phyloP scores from a whole-genome alignment of 2,797 vertebrate genomes.

The Pelodytes ibericus region DNA sequence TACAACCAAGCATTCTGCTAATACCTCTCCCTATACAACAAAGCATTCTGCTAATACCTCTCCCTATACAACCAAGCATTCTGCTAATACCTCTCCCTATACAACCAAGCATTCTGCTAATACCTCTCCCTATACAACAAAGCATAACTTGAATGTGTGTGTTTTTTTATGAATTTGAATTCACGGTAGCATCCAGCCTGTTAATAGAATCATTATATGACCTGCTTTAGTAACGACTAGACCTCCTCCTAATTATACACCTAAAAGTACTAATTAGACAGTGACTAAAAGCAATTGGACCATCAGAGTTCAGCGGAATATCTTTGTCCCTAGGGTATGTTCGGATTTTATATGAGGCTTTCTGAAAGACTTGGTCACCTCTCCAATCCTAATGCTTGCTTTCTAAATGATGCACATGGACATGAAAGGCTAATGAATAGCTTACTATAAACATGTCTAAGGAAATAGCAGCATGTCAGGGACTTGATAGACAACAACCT shows the following conservation, averaged over 20 bases:
- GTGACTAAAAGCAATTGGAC: conserved; percentile 3
- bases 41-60: too few species aligned
- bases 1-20: too few species aligned
- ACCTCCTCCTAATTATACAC: background rate
- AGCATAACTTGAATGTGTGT: too few species aligned
- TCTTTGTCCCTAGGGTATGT: background rate
- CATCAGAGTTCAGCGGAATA: background rate
- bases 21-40: too few species aligned
- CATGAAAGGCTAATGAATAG: conserved; percentile 25
- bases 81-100: too few species aligned
- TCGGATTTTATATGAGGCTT: background rate
- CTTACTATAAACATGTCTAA: conserved; percentile 18
- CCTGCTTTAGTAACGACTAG: too few species aligned
- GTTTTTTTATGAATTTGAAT: too few species aligned
- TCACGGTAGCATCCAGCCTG: too few species aligned
- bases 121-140: too few species aligned
- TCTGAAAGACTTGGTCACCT: background rate
- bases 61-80: too few species aligned
- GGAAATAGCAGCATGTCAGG: conserved; percentile 5
- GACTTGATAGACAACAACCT: conserved; percentile 2
- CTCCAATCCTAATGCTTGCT: background rate
- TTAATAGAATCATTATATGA: too few species aligned
- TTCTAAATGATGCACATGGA: background rate
- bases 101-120: too few species aligned
- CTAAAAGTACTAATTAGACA: background rate